These are phyloP conservation scores for Acromyrmex heyeri DNA, from an alignment of 1,140 invertebrate genomes.

Conservation along the genomic window DNA sequence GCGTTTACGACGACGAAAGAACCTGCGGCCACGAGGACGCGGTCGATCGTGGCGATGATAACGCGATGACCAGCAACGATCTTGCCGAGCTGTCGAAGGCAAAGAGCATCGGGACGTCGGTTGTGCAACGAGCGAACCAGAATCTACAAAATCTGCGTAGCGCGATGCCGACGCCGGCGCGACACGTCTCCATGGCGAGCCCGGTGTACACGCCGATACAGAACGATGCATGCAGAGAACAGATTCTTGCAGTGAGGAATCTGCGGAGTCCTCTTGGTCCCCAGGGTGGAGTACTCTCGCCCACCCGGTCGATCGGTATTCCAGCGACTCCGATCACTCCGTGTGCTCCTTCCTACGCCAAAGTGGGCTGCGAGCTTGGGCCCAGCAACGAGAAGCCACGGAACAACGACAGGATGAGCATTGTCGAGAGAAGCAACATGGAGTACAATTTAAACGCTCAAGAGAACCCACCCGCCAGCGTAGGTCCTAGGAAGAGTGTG, in stretches of 20 bases:
- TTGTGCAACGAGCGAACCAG: conserved; percentile 78
- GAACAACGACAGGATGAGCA: conserved; percentile 67
- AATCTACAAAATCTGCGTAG: conserved; percentile 82
- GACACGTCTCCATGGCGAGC: conserved; percentile 46
- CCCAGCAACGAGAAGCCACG: conserved; percentile 69
- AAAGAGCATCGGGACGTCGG: conserved; percentile 44
- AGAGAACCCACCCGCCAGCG: conserved; percentile 73
- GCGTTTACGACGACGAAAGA: conserved; percentile 68
- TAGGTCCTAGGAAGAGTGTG: conserved; percentile 81
- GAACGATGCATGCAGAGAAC: conserved; percentile 70
- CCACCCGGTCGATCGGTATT: conserved; percentile 59
- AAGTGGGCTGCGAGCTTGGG: conserved; percentile 63
- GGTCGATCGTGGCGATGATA: not conserved
- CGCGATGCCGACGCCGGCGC: conserved; percentile 60
- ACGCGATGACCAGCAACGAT: not conserved
- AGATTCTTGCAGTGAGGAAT: conserved; percentile 83
- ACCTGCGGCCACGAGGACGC: conserved; percentile 64
- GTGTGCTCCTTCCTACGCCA: conserved; percentile 55
- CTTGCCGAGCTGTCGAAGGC: conserved; percentile 21
- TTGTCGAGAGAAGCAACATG: conserved; percentile 81
- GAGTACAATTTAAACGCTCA: conserved; percentile 82
- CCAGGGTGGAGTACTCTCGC: conserved; percentile 62
- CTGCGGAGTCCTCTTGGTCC: conserved; percentile 65
- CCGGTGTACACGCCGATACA: conserved; percentile 69
- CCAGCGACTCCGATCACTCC: conserved; percentile 49